Conservation (phyloP, 2,797 vertebrate species). For the Otolemur crassicaudatus region DNA sequence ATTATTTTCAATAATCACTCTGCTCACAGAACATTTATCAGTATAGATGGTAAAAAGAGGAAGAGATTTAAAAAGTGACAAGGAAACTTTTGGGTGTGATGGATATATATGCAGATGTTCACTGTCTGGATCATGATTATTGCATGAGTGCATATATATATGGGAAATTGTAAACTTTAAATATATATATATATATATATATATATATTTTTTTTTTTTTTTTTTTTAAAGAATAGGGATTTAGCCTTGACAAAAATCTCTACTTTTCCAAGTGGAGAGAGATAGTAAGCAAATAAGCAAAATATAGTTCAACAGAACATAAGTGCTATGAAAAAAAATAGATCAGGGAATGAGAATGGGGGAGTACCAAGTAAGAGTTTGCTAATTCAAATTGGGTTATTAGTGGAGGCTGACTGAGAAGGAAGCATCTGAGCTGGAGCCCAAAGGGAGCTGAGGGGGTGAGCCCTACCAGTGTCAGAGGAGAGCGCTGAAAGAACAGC, state of each 20-base stretch:
- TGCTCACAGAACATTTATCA: too few species aligned
- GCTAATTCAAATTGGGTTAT: neutral
- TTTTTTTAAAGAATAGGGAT: neutral
- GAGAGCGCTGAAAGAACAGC: neutral
- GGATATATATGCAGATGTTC: too few species aligned
- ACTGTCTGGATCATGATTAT: too few species aligned
- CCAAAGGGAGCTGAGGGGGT: neutral
- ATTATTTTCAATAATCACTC: too few species aligned
- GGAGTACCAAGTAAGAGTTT: rapidly evolving
- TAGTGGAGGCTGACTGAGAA: neutral
- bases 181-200: too few species aligned
- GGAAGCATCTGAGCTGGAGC: neutral
- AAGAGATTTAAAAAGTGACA: too few species aligned
- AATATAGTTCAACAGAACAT: neutral
- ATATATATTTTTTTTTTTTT: too few species aligned
- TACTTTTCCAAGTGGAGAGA: neutral
- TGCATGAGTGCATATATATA: too few species aligned
- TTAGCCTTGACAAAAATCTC: neutral
- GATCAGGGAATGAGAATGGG: neutral
- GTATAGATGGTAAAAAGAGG: too few species aligned
- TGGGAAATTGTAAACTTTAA: too few species aligned
- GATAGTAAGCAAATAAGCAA: neutral
- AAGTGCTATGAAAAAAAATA: neutral
- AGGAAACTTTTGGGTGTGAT: too few species aligned
- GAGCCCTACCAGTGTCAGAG: neutral